Evolutionary conservation across 2,888 invertebrate genomes (phyloP), one percentile per base, ranked within the genome.

Genomic region (Temnothorax unifasciatus): DNA sequence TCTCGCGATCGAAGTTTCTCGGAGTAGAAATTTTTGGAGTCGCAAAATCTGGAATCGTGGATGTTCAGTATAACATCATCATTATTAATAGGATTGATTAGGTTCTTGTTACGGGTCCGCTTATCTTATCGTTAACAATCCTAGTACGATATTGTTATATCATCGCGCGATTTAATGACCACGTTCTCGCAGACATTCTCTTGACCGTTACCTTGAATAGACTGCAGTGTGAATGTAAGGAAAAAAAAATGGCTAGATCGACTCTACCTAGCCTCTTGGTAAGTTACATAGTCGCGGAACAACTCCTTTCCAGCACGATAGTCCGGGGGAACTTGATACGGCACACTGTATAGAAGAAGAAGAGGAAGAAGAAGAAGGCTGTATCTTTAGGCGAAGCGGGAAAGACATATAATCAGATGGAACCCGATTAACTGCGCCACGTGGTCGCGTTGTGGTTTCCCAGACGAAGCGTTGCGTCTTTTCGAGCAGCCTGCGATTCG

Each of bases 41-140:
- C 63, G 11, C 11, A 38, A 29, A 29, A 11, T 11, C 21, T 21
- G 21, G 21, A 21, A 21, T 13, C 11, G 9, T 63, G 6, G 21
- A 21, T 41, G 21, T 41, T 9, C 2, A 2, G 38, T 6, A 6
- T 41, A 41, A 21, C 15, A 41, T 64, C 21, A 11, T 21, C 25
- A 15, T 21, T 15, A 6, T 64, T 25, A 18, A 25, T 41, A 64
- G 15, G 21, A 21, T 5, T 15, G 64, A 66, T 44, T 25, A 3
- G 64, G 6, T 3, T 66, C 18, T 34, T 4, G 15, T 34, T 41
- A 41, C 13, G 1, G 3, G 21, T 13, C 21, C 21, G 44, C 25
- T 66, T 66, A 66, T 66, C 64, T 44, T 68, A 50, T 29, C 47
- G 29, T 9, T 66, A 25, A 66, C 47, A 5, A 34, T 29, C 21